phyloP scores from a whole-genome alignment of 2,113 vertebrate species.

The Galbula dea region DNA sequence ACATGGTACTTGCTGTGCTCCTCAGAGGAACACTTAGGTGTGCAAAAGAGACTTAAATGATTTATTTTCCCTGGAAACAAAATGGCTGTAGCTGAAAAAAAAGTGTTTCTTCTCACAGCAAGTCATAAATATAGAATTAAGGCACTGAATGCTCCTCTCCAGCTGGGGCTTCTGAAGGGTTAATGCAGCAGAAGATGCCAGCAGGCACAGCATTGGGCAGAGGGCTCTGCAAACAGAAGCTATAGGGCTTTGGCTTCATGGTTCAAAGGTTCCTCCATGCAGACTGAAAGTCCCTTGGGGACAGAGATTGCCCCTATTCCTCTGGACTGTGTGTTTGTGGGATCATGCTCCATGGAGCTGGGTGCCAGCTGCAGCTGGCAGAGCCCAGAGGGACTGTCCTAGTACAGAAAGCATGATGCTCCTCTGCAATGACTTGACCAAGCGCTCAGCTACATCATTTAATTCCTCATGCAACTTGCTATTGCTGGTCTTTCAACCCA shows the following conservation, averaged over 20 bases:
- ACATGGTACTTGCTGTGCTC: background rate
- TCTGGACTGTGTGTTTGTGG: background rate
- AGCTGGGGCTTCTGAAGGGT: background rate
- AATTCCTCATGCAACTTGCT: background rate
- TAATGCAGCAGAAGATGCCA: background rate
- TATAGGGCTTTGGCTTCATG: background rate
- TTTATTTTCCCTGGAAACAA: constrained; percentile 18
- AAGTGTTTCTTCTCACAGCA: background rate
- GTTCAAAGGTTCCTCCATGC: background rate
- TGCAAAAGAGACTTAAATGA: background rate
- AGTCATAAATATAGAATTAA: background rate
- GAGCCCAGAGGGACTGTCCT: background rate
- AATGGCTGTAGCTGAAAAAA: background rate
- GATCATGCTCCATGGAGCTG: accelerated
- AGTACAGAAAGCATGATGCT: background rate
- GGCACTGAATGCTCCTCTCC: background rate
- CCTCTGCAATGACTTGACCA: background rate
- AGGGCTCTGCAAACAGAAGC: constrained; percentile 24
- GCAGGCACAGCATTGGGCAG: background rate
- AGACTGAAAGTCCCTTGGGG: background rate
- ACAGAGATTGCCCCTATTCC: background rate
- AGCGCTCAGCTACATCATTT: background rate
- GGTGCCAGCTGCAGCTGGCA: background rate
- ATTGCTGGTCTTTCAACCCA: background rate
- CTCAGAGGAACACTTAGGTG: background rate